Evolutionary conservation across 2,797 vertebrate genomes (phyloP).

Genomic region (Sebastes iracundus): DNA sequence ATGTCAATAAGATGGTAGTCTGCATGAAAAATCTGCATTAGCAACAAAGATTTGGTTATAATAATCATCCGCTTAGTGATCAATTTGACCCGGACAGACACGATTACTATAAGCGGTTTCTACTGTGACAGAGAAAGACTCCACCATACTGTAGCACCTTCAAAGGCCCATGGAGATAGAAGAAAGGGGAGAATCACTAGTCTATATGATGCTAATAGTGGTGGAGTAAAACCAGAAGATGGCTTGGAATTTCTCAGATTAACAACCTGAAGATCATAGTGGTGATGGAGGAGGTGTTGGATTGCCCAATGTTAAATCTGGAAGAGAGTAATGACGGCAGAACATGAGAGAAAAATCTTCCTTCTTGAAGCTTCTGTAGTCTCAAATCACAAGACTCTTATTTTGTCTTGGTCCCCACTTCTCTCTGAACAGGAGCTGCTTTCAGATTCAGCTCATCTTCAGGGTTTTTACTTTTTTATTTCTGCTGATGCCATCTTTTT

Average conservation of each 20-base stretch:
- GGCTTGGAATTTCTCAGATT: neutral
- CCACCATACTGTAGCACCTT: neutral
- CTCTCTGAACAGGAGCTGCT: neutral
- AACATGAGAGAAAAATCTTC: neutral
- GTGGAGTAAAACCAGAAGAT: neutral
- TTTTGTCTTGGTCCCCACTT: neutral
- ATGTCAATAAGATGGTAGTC: no score
- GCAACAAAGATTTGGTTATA: no score
- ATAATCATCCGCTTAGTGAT: no score
- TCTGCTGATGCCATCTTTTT: neutral
- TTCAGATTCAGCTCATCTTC: slow-evolving; percentile 7
- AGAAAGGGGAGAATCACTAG: neutral
- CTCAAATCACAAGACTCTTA: neutral
- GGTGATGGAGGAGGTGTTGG: no score
- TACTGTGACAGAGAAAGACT: neutral
- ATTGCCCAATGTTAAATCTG: neutral
- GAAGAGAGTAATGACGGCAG: neutral
- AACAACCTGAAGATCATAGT: neutral
- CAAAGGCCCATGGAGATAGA: neutral
- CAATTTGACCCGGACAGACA: no score
- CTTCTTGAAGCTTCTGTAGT: neutral
- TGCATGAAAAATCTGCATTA: no score
- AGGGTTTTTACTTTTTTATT: neutral
- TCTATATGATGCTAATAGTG: neutral
- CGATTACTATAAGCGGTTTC: no score